A percentile compares a stretch with the other conserved stretches of the same genome.
Evolutionary conservation across 2,797 vertebrate species (phyloP).

Genomic region (Geotrypetes seraphini): DNA sequence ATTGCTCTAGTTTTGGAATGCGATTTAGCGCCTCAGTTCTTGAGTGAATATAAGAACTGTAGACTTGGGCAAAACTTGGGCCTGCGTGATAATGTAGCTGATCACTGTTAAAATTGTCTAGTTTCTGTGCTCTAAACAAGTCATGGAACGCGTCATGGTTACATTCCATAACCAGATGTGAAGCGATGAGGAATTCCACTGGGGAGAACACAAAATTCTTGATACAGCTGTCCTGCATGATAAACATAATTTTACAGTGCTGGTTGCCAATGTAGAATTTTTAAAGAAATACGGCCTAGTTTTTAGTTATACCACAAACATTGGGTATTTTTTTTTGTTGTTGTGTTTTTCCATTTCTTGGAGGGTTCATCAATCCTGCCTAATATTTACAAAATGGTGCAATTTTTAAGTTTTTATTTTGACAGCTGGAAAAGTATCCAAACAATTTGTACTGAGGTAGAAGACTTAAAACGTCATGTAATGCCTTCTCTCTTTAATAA

Average conservation of each 20-base stretch:
- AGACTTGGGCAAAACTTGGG: no score
- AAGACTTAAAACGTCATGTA: no score
- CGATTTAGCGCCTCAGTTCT: background rate
- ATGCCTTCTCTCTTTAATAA: no score
- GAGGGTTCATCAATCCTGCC: background rate
- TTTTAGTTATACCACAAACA: no score
- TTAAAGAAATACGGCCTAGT: no score
- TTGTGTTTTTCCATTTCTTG: constrained; percentile 7
- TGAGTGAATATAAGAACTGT: background rate
- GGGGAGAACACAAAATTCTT: constrained; percentile 15
- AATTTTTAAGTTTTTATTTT: no score
- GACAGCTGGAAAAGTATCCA: no score
- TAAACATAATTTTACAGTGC: constrained; percentile 14
- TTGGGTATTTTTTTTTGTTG: no score
- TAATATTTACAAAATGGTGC: constrained; percentile 11
- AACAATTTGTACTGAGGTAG: no score
- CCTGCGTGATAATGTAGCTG: no score
- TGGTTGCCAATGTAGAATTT: constrained; percentile 3
- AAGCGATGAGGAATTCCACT: constrained; percentile 20
- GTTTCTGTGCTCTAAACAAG: constrained; percentile 2
- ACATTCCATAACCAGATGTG: constrained; percentile 24
- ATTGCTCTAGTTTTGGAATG: rapidly evolving
- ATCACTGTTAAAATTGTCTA: constrained; percentile 1
- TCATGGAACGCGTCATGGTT: background rate
- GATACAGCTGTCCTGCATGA: constrained; percentile 13